phyloP scores from a whole-genome alignment of 2,888 invertebrate species.

The Pseudanteris insignis region DNA sequence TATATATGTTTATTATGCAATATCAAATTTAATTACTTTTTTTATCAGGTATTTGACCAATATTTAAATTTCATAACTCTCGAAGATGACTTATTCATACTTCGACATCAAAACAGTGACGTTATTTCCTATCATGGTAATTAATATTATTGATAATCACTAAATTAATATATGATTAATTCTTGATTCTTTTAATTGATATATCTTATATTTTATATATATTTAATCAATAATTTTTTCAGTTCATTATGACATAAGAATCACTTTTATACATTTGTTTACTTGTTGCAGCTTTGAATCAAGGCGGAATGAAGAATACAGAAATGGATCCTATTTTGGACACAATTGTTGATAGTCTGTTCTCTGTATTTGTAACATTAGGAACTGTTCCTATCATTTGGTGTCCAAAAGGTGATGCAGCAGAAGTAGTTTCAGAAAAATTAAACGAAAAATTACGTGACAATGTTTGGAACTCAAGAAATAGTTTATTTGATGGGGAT shows the following conservation, averaged over 20 bases:
- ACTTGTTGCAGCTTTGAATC: conserved; percentile 88
- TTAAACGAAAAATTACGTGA: conserved; percentile 96
- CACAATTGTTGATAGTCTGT: conserved; percentile 92
- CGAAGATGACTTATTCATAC: conserved; percentile 96
- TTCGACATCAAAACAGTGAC: conserved; percentile 93
- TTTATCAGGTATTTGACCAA: conserved; percentile 88
- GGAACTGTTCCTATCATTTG: conserved; percentile 71
- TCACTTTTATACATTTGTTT: too few species aligned
- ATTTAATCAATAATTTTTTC: too few species aligned
- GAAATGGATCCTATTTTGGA: conserved; percentile 97
- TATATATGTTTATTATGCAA: too few species aligned
- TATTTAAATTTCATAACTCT: conserved; percentile 98
- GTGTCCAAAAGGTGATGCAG: conserved; percentile 94
- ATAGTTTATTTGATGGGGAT: conserved; percentile 92
- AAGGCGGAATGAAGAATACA: conserved; percentile 91
- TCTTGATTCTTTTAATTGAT: too few species aligned
- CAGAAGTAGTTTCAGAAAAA: conserved; percentile 97
- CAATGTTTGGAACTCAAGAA: conserved; percentile 95
- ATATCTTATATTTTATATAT: too few species aligned
- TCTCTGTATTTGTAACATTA: conserved; percentile 96
- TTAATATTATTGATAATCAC: background rate
- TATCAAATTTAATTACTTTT: conserved; percentile 6
- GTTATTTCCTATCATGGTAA: conserved; percentile 89
- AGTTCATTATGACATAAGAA: too few species aligned
- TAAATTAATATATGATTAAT: too few species aligned